phyloP scores from a whole-genome alignment of 2,888 invertebrate species.

The Aleiodes testaceus region DNA sequence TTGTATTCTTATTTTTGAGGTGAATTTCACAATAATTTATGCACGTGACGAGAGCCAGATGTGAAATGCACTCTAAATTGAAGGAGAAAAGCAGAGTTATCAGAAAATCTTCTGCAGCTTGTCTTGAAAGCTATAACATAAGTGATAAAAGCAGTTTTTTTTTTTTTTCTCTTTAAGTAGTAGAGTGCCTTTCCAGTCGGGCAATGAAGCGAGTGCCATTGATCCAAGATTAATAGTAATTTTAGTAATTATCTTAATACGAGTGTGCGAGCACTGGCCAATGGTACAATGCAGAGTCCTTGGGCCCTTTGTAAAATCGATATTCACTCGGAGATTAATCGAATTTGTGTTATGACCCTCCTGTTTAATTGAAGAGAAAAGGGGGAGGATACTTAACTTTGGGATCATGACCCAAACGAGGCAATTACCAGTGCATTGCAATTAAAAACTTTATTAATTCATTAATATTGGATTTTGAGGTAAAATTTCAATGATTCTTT shows the following conservation, averaged over 20 bases:
- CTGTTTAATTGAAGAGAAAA: not conserved
- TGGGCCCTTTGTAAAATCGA: slow-evolving; percentile 33
- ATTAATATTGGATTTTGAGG: not conserved
- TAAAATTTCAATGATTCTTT: not conserved
- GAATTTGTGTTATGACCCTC: slow-evolving; percentile 37
- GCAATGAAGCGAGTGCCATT: slow-evolving; percentile 39
- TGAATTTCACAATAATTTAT: slow-evolving; percentile 12
- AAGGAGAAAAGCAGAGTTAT: slow-evolving; percentile 4
- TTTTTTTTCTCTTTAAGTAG: no score
- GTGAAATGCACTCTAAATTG: slow-evolving; percentile 37
- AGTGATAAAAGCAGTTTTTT: no score
- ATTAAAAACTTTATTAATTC: slow-evolving; percentile 2
- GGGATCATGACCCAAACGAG: slow-evolving; percentile 10
- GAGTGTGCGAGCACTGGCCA: slow-evolving; percentile 34
- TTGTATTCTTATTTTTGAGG: not conserved
- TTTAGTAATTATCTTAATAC: slow-evolving; percentile 30
- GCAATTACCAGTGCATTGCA: not conserved
- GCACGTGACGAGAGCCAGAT: slow-evolving; percentile 36
- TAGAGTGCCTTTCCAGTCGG: slow-evolving; percentile 32
- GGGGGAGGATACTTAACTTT: not conserved
- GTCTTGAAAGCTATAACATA: no score
- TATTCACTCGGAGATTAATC: slow-evolving; percentile 43
- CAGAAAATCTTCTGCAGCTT: not conserved
- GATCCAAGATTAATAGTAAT: slow-evolving; percentile 31
- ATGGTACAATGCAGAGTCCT: not conserved